Evolutionary conservation across 2,888 invertebrate genomes (phyloP).

Genomic region (Pyralis farinalis): DNA sequence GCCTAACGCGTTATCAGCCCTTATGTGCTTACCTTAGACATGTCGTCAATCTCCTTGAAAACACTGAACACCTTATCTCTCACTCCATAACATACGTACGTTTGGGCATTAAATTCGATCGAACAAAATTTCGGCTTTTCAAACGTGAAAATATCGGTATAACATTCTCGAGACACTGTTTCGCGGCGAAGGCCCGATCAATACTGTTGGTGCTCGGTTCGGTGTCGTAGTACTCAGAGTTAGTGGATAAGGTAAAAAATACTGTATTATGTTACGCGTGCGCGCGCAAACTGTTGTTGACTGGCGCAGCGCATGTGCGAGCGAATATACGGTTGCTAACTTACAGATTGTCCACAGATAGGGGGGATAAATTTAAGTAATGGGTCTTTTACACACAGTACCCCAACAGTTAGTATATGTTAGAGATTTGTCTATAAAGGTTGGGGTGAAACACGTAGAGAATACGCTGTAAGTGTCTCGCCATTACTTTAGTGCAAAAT

Average conservation of each 20-base stretch:
- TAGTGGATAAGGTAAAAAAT: slow-evolving; percentile 64
- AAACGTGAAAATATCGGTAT: slow-evolving; percentile 48
- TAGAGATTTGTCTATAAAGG: too few species aligned
- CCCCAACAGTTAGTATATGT: too few species aligned
- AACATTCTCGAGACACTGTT: slow-evolving; percentile 59
- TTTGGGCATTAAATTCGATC: slow-evolving; percentile 23
- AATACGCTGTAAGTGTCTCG: too few species aligned
- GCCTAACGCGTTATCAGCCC: slow-evolving; percentile 25
- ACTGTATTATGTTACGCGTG: slow-evolving; percentile 53
- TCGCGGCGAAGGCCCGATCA: slow-evolving; percentile 69
- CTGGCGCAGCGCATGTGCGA: slow-evolving; percentile 60
- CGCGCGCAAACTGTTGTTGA: slow-evolving; percentile 74
- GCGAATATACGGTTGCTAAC: slow-evolving; percentile 6
- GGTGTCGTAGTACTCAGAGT: slow-evolving; percentile 36
- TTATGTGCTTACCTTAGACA: slow-evolving; percentile 65
- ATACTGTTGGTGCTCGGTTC: slow-evolving; percentile 48
- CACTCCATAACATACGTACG: slow-evolving; percentile 37
- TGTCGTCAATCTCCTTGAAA: slow-evolving; percentile 45
- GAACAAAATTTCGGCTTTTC: slow-evolving; percentile 33
- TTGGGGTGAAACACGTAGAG: too few species aligned
- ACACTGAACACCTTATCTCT: slow-evolving; percentile 37
- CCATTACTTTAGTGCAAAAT: too few species aligned
- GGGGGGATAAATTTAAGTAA: too few species aligned
- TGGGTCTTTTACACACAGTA: too few species aligned
- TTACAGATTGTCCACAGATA: slow-evolving; percentile 1